Base-by-base conservation (phyloP, 2,888 invertebrate species). In the Magallana nippona region DNA sequence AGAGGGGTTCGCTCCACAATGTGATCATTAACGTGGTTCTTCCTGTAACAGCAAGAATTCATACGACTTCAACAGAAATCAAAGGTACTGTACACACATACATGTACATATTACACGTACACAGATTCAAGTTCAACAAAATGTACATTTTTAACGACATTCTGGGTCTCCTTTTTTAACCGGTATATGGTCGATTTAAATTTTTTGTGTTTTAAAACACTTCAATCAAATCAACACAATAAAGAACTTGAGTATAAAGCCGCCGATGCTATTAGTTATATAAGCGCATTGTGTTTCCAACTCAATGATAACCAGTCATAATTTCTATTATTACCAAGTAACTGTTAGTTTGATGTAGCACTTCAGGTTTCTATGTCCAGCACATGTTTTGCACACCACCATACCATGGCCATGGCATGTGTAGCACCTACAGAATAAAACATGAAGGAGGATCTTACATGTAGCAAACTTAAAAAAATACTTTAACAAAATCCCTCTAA, bases 1-100 rank as follows among this genome's bases (percentile, higher is more conserved):
- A 95, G 91, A n/a, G 92, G 91, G 63, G 93, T 94, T 81, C 93
- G 90, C 89, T 94, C 94, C 55, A 94, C 93, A 60, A 95, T 95
- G 90, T 95, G 94, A 87, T 95, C 95, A 55, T 95, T 94, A 13
- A 94, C 91, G 86, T 95, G 95, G 86, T 95, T 95, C 85, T 94
- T 95, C 95, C 95, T 95, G 88, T 11, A 85, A 83, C 57, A 15
- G 15, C 44, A 5, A 79, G 77, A n/a, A 10, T 82, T 60, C 15
- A 27, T 17, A 19, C 5, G 2, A 13, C 1, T 3, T n/a, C 3
- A 71, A 71, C 19, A 71, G 13, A 19, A 11, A 1, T 27, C 27
- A 58, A 10, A 58, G 19, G 44, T 19, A 13, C 27, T 1, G n/a
- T 15, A 57, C 27, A 15, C 22, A 1, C 15, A 58, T 58, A 55